Evolutionary conservation across 2,797 vertebrate genomes (phyloP), one percentile per base, ranked within the genome.

Genomic region (Orientallactaga sibirica): DNA sequence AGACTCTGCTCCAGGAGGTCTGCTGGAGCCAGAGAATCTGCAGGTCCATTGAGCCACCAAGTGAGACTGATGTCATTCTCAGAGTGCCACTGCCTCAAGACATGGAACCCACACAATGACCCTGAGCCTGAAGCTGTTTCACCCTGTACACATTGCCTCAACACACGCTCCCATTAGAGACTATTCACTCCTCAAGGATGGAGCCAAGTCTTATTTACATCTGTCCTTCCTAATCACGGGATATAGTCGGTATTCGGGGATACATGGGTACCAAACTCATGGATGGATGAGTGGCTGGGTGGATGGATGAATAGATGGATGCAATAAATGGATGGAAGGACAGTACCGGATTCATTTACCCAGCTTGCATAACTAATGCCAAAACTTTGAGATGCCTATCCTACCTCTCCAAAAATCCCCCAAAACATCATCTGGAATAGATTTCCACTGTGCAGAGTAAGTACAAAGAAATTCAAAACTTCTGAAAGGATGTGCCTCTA

Each of bases 401-500:
- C 7, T 20, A 6, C 52, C 61, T 29, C 3, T 58, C 15, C 41
- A 82, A 88, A 93, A 22, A 8, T 25, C 80, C 77, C 91, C 80
- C 2, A 88, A 93, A 88, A 62, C 16, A 71, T 73, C 22, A 20
- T 64, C 71, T 90, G 8, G 77, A 88, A 80, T 79, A 90, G 43
- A 92, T 77, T 80, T 3, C 19, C 70, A 52, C 43, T 77, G 33
- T 61, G 20, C 16, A 76, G 19, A 92, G 37, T 87, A 76, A 61
- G 64, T 70, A 52, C 89, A 96, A 82, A 80, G 68, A 93, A 95
- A 91, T 74, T 88, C 68, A 48, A 84, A 74, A 82, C 6, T 89
- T 86, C 62, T 55, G 22, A 62, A 33, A 58, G 10, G 43, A 61
- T 20, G n/a, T 70, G n/a, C 75, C 48, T 75, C 78, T 67, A 48